Conservation (phyloP, 2,113 vertebrate species). For the Sinocyclocheilus grahami region DNA sequence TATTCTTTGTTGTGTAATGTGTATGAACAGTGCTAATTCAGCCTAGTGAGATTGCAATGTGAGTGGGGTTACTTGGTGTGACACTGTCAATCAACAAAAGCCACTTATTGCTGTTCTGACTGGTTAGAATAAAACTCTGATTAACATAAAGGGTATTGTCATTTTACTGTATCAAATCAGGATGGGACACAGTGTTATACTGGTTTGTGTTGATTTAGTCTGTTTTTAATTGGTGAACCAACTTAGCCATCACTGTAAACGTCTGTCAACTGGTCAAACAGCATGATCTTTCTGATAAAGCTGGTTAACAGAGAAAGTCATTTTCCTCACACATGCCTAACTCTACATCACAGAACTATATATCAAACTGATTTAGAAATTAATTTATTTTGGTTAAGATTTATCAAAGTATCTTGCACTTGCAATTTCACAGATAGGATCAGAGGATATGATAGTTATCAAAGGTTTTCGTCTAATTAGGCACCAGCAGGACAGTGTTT, state of each 20-base stretch:
- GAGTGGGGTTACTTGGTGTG: background rate
- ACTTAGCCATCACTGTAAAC: background rate
- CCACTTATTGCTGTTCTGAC: background rate
- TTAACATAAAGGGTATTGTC: background rate
- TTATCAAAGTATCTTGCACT: background rate
- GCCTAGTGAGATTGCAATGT: background rate
- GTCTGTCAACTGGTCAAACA: background rate
- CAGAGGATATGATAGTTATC: background rate
- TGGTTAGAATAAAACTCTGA: background rate
- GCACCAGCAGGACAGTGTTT: background rate
- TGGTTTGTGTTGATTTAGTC: background rate
- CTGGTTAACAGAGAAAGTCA: background rate
- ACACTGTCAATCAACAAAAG: background rate
- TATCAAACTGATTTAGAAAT: background rate
- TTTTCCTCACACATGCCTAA: background rate
- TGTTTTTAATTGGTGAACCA: background rate
- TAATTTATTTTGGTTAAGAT: background rate
- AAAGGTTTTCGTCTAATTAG: background rate
- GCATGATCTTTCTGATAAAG: background rate
- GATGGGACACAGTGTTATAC: background rate
- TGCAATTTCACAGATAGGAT: constrained; percentile 1
- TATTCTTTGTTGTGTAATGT: background rate
- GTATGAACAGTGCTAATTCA: background rate
- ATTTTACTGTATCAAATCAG: background rate
- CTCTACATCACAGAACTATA: background rate